Percentiles rank a stretch among this genome's conserved stretches.
Conservation (phyloP, 1,140 invertebrate genomes). For the Calycopis cecrops region DNA sequence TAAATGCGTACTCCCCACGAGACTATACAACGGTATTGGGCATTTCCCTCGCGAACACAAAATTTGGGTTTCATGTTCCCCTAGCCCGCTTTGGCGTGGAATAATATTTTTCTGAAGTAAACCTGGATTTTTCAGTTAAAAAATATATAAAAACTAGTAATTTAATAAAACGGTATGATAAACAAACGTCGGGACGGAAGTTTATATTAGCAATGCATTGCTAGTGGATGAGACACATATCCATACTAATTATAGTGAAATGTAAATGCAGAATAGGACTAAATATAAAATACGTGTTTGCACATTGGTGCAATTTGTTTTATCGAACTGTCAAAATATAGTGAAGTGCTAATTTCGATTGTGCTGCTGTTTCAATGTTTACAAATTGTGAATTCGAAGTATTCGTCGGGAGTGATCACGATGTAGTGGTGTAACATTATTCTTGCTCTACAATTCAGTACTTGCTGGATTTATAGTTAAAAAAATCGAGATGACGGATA, state of each 20-base stretch:
- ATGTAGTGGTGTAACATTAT: constrained; percentile 40
- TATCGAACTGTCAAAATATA: constrained; percentile 49
- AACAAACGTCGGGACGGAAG: constrained; percentile 38
- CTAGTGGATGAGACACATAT: constrained; percentile 20
- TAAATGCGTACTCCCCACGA: constrained; percentile 69
- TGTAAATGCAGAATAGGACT: constrained; percentile 4
- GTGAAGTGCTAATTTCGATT: constrained; percentile 42
- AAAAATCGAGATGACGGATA: constrained; percentile 49
- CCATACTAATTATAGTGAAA: constrained; percentile 1
- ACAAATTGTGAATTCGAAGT: constrained; percentile 32
- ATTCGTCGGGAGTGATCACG: constrained; percentile 27
- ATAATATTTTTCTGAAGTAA: constrained; percentile 27
- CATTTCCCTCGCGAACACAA: constrained; percentile 74
- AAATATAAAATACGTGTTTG: constrained; percentile 17
- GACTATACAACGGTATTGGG: constrained; percentile 74
- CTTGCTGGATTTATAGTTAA: background rate
- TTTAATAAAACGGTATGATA: constrained; percentile 24
- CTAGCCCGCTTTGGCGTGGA: constrained; percentile 42
- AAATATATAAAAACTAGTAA: too few relatives aligned
- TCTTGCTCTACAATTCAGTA: background rate
- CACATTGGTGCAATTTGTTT: constrained; percentile 25
- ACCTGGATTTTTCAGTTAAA: constrained; percentile 27
- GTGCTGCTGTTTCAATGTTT: constrained; percentile 49
- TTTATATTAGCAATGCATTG: constrained; percentile 33
- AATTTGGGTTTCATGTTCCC: constrained; percentile 72